Evolutionary conservation across 2,113 vertebrate species (phyloP).

Genomic region (Aramus guarauna): DNA sequence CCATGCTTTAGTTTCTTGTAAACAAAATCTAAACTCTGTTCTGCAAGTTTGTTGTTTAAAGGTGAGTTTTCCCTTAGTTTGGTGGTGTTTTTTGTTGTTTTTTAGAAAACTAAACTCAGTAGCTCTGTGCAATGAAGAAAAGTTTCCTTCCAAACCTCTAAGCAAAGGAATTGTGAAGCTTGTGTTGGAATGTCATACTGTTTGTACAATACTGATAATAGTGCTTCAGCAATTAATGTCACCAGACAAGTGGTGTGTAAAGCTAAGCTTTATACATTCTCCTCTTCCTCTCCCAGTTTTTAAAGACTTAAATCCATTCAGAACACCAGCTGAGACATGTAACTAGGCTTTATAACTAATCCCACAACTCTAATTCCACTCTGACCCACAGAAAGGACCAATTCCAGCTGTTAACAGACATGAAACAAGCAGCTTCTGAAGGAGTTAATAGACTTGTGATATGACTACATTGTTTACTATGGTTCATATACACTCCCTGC

Average conservation of each 20-base stretch:
- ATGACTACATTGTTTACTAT: fast-evolving
- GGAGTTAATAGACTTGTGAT: not conserved
- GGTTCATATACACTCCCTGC: not conserved
- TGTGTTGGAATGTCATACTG: not conserved
- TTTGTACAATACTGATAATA: not conserved
- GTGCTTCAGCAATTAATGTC: not conserved
- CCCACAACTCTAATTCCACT: constrained; percentile 37
- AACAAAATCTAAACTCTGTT: not conserved
- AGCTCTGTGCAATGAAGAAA: not conserved
- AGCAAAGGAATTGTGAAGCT: not conserved
- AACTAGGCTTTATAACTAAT: constrained; percentile 37
- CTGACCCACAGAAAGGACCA: constrained; percentile 2
- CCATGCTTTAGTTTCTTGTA: not conserved
- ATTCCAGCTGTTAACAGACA: not conserved
- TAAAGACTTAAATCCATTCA: not conserved
- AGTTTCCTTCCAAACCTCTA: not conserved
- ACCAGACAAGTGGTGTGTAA: not conserved
- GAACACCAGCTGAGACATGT: not conserved
- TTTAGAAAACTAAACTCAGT: not conserved
- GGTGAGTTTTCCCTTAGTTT: not conserved
- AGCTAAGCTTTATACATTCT: not conserved
- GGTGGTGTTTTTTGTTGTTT: not conserved
- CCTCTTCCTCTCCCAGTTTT: not conserved
- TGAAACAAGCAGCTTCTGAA: not conserved
- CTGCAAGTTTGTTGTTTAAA: not conserved